Conservation (phyloP, 2,113 vertebrate genomes). For the Xerus inauris region DNA sequence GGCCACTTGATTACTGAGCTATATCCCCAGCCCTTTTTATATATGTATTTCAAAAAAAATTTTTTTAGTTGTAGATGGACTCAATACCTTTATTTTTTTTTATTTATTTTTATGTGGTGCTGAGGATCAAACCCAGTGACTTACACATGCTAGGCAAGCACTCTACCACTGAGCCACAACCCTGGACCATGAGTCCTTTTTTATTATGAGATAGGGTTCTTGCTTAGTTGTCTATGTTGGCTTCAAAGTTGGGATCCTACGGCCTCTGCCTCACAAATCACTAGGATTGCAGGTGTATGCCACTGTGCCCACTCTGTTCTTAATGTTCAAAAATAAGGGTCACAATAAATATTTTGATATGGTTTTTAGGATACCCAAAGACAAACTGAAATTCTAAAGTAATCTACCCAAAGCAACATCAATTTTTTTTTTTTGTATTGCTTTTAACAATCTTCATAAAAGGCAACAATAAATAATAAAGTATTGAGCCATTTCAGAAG, state of each 20-base stretch:
- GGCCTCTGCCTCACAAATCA: not conserved
- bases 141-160: too few relatives aligned
- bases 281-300: not conserved
- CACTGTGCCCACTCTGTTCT: not conserved
- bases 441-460: not conserved
- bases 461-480: not conserved
- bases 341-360: not conserved
- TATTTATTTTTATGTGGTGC: too few relatives aligned
- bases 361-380: conserved; percentile 40
- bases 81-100: too few relatives aligned
- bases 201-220: not conserved
- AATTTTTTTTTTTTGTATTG: not conserved
- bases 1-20: too few relatives aligned
- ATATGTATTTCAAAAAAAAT: too few relatives aligned
- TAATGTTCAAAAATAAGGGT: not conserved
- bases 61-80: too few relatives aligned
- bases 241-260: not conserved
- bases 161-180: too few relatives aligned
- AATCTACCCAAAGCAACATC: not conserved
- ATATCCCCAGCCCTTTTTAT: not conserved
- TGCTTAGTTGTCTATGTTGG: not conserved
- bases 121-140: too few relatives aligned
- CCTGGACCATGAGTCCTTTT: not conserved
- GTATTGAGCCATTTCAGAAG: not conserved
- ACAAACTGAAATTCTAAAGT: not conserved